Conservation (phyloP, 2,888 invertebrate species). For the Hirtodrosophila alboralis region DNA sequence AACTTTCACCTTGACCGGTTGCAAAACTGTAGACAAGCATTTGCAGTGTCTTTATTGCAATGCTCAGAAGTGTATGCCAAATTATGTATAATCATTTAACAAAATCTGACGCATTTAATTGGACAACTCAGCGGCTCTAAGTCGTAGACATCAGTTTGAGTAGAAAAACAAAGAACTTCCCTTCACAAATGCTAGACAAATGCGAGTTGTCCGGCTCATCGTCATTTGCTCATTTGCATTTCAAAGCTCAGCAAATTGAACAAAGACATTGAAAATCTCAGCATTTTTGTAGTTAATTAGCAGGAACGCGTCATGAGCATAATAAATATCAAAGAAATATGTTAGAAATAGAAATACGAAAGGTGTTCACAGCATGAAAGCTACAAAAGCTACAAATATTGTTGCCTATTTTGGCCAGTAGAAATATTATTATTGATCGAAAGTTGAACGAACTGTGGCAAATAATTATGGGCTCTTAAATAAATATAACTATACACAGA, state of each 20-base stretch:
- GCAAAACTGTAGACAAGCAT: slow-evolving; percentile 41
- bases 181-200: slow-evolving; percentile 72
- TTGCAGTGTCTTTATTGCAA: slow-evolving; percentile 43
- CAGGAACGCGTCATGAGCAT: slow-evolving; percentile 47
- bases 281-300: slow-evolving; percentile 67
- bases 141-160: slow-evolving; percentile 24
- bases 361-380: slow-evolving; percentile 40
- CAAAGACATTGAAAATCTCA: slow-evolving; percentile 54
- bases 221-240: slow-evolving; percentile 58
- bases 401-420: slow-evolving; percentile 20
- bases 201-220: slow-evolving; percentile 11
- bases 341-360: slow-evolving; percentile 39
- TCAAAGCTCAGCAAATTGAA: slow-evolving; percentile 65
- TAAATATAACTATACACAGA: slow-evolving; percentile 35
- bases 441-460: slow-evolving; percentile 70
- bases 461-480: slow-evolving; percentile 51
- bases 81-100: slow-evolving; percentile 41
- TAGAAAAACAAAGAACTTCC: slow-evolving; percentile 74
- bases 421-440: slow-evolving; percentile 63
- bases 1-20: slow-evolving; percentile 82
- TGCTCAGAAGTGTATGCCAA: slow-evolving; percentile 41
- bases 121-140: slow-evolving; percentile 25
- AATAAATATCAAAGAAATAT: slow-evolving; percentile 48
- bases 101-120: slow-evolving; percentile 57
- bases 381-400: slow-evolving; percentile 7